Conservation (phyloP, 2,888 invertebrate genomes). For the Mythimna lalbum region DNA sequence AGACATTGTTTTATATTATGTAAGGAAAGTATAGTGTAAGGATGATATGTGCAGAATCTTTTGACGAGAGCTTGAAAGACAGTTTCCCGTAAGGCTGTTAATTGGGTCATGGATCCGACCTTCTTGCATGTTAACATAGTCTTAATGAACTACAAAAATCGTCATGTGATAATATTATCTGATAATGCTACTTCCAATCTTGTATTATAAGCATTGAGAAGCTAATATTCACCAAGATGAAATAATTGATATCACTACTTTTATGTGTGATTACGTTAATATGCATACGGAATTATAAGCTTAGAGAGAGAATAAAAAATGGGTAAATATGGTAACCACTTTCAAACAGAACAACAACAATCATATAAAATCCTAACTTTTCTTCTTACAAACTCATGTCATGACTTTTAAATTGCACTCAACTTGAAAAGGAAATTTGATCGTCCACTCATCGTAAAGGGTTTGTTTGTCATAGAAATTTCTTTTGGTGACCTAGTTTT, state of each 20-base stretch:
- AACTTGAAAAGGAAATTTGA: slow-evolving; percentile 39
- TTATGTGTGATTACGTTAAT: neutral
- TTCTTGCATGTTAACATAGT: too few species aligned
- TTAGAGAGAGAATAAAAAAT: neutral
- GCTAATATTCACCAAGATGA: neutral
- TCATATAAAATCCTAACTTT: neutral
- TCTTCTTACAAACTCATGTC: slow-evolving; percentile 16
- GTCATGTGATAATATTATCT: too few species aligned
- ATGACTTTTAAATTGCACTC: slow-evolving; percentile 14
- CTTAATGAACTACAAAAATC: neutral
- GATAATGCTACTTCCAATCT: too few species aligned
- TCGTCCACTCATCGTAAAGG: slow-evolving; percentile 6
- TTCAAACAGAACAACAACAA: neutral
- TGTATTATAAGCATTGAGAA: neutral
- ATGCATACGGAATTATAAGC: neutral
- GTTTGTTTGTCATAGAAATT: slow-evolving; percentile 18
- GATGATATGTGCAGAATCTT: too few species aligned
- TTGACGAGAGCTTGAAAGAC: neutral
- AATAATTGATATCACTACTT: neutral
- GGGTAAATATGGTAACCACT: too few species aligned
- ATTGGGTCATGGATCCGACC: neutral
- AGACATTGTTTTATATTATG: too few species aligned
- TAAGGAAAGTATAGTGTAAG: neutral
- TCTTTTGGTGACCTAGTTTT: slow-evolving; percentile 32
- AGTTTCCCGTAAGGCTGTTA: too few species aligned